Conservation (phyloP, 2,888 invertebrate species). For the Andrena chrysosceles region DNA sequence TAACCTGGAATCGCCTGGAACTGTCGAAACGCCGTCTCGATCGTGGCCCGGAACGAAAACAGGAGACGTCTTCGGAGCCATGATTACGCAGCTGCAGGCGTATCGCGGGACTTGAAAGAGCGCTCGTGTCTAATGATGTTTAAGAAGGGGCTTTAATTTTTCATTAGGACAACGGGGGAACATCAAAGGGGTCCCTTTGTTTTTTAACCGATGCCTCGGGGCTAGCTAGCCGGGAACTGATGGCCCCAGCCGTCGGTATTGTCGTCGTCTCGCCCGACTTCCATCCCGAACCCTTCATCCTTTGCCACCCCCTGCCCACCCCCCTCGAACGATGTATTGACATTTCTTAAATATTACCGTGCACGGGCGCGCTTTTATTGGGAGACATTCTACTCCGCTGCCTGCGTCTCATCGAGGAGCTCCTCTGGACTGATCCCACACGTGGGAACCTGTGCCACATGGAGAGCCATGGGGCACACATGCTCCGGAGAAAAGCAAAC, state of each 20-base stretch:
- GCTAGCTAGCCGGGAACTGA: conserved; percentile 74
- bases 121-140: conserved; percentile 84
- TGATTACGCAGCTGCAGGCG: conserved; percentile 67
- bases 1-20: background rate
- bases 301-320: conserved; percentile 33
- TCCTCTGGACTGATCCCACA: conserved; percentile 46
- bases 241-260: conserved; percentile 66
- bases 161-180: conserved; percentile 82
- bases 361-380: conserved; percentile 72
- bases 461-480: conserved; percentile 67
- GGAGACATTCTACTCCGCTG: conserved; percentile 26
- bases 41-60: conserved; percentile 35
- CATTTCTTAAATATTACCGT: conserved; percentile 82
- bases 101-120: conserved; percentile 76
- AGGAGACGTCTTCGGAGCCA: conserved; percentile 49
- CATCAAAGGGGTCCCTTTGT: conserved; percentile 83
- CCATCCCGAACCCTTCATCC: conserved; percentile 69
- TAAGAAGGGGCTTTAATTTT: conserved; percentile 85
- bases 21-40: conserved; percentile 25
- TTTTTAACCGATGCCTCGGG: conserved; percentile 82
- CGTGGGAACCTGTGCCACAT: conserved; percentile 73
- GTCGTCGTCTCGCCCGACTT: conserved; percentile 73
- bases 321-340: conserved; percentile 78
- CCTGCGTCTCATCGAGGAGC: background rate
- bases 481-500: conserved; percentile 71